Evolutionary conservation across 2,888 invertebrate species (phyloP).

Genomic region (Nymphalis c-album): DNA sequence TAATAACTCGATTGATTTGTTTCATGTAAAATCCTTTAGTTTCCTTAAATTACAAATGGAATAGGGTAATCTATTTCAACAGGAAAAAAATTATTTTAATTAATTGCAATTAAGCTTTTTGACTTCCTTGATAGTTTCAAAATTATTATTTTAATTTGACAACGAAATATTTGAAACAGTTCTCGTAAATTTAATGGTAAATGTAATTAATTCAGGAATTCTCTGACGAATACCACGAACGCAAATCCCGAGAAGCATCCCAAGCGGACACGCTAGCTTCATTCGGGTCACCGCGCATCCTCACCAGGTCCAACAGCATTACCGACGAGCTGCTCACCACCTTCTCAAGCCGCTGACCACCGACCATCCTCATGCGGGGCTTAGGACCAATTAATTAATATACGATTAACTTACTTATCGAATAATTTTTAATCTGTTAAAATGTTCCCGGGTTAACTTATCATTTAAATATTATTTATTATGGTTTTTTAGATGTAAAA

Average conservation of each 20-base stretch:
- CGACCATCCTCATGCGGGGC: not conserved
- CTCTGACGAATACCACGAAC: slow-evolving; percentile 89
- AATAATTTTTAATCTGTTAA: not conserved
- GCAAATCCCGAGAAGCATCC: slow-evolving; percentile 82
- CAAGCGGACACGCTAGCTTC: slow-evolving; percentile 82
- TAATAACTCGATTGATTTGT: too few species aligned
- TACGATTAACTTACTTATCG: not conserved
- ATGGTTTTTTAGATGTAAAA: not conserved
- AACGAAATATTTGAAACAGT: too few species aligned
- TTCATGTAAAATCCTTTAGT: too few species aligned
- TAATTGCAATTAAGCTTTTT: too few species aligned
- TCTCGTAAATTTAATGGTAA: too few species aligned
- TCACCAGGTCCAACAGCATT: slow-evolving; percentile 90
- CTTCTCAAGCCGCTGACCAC: slow-evolving; percentile 49
- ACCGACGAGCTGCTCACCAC: slow-evolving; percentile 88
- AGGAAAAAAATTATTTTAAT: too few species aligned
- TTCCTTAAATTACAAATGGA: not conserved
- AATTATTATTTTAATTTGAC: too few species aligned
- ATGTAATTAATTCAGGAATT: slow-evolving; percentile 81
- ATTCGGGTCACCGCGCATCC: slow-evolving; percentile 79
- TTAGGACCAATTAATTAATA: slow-evolving; percentile 5
- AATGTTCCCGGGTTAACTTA: not conserved
- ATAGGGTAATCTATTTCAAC: not conserved
- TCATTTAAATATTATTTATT: not conserved
- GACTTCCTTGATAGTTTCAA: too few species aligned